Percentiles rank a stretch among this genome's conserved stretches.
phyloP scores from a whole-genome alignment of 2,797 vertebrate genomes.

The Mastacembelus armatus region DNA sequence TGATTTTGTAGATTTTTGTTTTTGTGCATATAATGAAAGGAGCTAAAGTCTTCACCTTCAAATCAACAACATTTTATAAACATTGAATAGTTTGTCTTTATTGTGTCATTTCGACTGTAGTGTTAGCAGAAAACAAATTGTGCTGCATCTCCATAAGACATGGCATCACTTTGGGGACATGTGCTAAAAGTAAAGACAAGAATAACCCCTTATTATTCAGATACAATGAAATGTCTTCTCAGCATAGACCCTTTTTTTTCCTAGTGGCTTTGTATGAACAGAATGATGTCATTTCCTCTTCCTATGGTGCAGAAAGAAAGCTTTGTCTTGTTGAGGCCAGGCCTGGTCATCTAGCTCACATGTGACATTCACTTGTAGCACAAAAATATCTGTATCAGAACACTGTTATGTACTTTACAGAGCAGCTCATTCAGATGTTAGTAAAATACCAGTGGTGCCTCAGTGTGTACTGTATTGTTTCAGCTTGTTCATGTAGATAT shows the following conservation, averaged over 20 bases:
- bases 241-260: conserved; percentile 23
- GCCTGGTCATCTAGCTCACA: conserved; percentile 68
- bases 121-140: conserved; percentile 13
- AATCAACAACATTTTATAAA: neutral
- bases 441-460: conserved; percentile 8
- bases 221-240: conserved; percentile 64
- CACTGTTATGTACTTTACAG: conserved; percentile 28
- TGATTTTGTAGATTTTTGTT: neutral
- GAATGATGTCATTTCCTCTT: conserved; percentile 84
- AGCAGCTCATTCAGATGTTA: conserved; percentile 27
- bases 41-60: neutral
- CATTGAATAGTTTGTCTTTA: neutral
- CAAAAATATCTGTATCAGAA: conserved; percentile 50
- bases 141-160: conserved; percentile 13
- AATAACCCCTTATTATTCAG: conserved; percentile 49
- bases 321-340: conserved; percentile 77
- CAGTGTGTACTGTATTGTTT: neutral
- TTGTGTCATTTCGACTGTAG: conserved; percentile 19
- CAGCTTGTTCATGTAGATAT: conserved; percentile 21
- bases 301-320: conserved; percentile 82
- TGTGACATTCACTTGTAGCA: conserved; percentile 72
- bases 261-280: conserved; percentile 40
- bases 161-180: conserved; percentile 31
- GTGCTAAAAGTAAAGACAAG: conserved; percentile 36
- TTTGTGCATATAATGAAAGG: neutral